A percentile compares a stretch with the other conserved stretches of the same genome.
Evolutionary conservation across 2,113 vertebrate species (phyloP).

Genomic region (Morone chrysops): DNA sequence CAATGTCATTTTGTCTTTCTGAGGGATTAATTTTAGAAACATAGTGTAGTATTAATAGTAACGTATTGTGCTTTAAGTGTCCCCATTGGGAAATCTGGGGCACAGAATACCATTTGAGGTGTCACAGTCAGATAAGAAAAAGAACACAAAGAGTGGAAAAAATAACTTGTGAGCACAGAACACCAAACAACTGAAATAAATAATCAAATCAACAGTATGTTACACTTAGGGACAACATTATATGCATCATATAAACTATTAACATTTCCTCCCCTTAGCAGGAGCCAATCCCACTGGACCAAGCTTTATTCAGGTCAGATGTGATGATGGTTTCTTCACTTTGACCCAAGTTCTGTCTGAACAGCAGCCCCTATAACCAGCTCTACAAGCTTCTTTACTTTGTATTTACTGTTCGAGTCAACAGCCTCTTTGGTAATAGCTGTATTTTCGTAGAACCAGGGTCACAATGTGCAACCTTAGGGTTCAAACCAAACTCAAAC

Average conservation of each 20-base stretch:
- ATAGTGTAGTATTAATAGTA: slow-evolving; percentile 52
- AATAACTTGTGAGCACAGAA: slow-evolving; percentile 14
- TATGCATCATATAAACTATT: neutral
- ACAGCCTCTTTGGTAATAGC: neutral
- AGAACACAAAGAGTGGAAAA: slow-evolving; percentile 15
- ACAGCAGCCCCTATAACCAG: neutral
- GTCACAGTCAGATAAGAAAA: slow-evolving; percentile 20
- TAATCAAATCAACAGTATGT: neutral
- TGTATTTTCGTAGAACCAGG: neutral
- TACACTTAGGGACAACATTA: neutral
- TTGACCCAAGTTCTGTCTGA: neutral
- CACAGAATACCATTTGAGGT: slow-evolving; percentile 20
- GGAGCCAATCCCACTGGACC: neutral
- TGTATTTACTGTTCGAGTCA: neutral
- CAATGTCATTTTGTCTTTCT: slow-evolving; percentile 1
- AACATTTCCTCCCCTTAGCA: neutral
- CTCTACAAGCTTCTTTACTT: neutral
- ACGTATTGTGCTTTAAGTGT: slow-evolving; percentile 23
- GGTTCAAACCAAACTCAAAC: neutral
- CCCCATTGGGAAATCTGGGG: slow-evolving; percentile 45
- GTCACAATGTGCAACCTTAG: neutral
- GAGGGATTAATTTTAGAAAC: slow-evolving; percentile 46
- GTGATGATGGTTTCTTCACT: neutral
- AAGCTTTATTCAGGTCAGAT: neutral
- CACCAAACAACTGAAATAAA: neutral